A percentile compares a stretch with the other conserved stretches of the same genome.
Conservation (phyloP, 2,888 invertebrate genomes). For the Tetrapedia diversipes region DNA sequence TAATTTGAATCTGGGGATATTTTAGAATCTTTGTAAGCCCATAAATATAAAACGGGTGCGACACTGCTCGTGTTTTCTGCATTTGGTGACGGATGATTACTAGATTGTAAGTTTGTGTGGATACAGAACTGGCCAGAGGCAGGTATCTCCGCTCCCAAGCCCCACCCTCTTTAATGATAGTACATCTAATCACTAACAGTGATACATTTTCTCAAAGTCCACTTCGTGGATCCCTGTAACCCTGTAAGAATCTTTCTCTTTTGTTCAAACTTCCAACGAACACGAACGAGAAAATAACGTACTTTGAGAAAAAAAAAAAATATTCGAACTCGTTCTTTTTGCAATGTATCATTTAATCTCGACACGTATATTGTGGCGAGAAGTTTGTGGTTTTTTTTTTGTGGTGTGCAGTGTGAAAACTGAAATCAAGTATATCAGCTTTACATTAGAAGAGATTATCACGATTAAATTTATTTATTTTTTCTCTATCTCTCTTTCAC, state of each 20-base stretch:
- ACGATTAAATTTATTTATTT: conserved; percentile 7
- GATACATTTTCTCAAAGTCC: conserved; percentile 49
- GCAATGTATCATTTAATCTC: conserved; percentile 15
- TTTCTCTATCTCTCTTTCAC: background rate
- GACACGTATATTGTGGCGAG: conserved; percentile 3
- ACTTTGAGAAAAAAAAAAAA: background rate
- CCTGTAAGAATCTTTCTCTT: conserved; percentile 25
- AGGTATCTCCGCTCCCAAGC: conserved; percentile 82
- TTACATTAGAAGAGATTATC: conserved; percentile 19
- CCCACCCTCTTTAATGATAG: conserved; percentile 53
- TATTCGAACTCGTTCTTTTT: background rate
- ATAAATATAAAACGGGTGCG: conserved; percentile 41
- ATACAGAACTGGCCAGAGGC: conserved; percentile 83
- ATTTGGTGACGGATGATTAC: conserved; percentile 75
- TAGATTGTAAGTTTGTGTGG: conserved; percentile 79
- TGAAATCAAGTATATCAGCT: conserved; percentile 19
- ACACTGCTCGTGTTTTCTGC: conserved; percentile 68
- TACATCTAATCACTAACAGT: conserved; percentile 69
- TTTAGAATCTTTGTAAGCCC: conserved; percentile 32
- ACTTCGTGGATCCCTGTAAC: conserved; percentile 51
- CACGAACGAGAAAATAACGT: background rate
- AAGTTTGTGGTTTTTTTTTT: conserved; percentile 54
- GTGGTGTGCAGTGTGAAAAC: conserved; percentile 62
- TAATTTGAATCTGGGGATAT: conserved; percentile 12
- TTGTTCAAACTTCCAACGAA: conserved; percentile 9